Evolutionary conservation across 2,888 invertebrate genomes (phyloP).

Genomic region (Ophioninae sp.): DNA sequence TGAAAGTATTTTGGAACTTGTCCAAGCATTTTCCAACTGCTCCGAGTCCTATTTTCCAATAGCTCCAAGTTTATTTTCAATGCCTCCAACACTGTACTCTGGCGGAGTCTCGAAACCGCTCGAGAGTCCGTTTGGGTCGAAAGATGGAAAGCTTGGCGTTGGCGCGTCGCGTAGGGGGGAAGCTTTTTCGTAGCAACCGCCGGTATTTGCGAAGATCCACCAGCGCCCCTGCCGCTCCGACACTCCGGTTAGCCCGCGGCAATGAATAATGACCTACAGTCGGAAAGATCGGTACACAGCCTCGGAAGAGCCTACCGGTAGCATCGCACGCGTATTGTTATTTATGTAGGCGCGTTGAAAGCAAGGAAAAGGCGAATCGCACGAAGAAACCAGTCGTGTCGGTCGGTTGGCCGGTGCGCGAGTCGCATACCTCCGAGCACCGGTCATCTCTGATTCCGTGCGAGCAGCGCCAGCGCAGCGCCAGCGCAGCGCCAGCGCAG

Average conservation of each 20-base stretch:
- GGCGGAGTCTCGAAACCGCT: too few relatives aligned
- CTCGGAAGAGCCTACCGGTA: constrained; percentile 44
- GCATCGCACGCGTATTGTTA: constrained; percentile 3
- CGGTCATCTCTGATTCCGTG: constrained; percentile 67
- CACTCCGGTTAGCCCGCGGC: constrained; percentile 14
- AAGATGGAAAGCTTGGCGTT: constrained; percentile 25
- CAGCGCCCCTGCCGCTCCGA: not conserved
- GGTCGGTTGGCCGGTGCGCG: constrained; percentile 45
- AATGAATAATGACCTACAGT: constrained; percentile 63
- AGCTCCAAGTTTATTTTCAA: too few relatives aligned
- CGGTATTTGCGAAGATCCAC: constrained; percentile 48
- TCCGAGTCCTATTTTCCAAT: too few relatives aligned
- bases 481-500: too few relatives aligned
- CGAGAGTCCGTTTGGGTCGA: constrained; percentile 14
- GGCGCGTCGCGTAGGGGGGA: constrained; percentile 32
- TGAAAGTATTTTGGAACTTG: too few relatives aligned
- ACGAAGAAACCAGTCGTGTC: constrained; percentile 64
- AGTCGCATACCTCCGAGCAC: constrained; percentile 66
- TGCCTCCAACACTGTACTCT: too few relatives aligned
- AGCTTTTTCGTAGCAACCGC: constrained; percentile 43
- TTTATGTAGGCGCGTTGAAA: constrained; percentile 24
- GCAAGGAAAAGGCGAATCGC: constrained; percentile 59
- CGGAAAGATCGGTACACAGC: constrained; percentile 57
- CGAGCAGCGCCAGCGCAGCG: too few relatives aligned
- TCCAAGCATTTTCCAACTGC: too few relatives aligned